Evolutionary conservation across 2,797 vertebrate genomes (phyloP), one percentile per base, ranked within the genome.

Genomic region (Phalloptychus januarius): DNA sequence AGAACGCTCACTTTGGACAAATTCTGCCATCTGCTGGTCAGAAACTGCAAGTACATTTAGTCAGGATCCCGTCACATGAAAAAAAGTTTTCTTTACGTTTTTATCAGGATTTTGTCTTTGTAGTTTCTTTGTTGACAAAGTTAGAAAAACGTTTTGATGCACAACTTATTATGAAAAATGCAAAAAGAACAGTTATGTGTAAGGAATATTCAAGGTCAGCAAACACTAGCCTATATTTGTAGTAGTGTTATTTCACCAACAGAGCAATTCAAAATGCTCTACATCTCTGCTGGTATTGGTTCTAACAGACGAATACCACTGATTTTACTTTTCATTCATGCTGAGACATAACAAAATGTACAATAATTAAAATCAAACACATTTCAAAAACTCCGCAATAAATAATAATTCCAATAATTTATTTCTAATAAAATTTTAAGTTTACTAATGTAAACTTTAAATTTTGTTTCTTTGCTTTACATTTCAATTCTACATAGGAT

Each of bases 11-110:
- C 15, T 2, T 25, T 83, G 16, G 72, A 48, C 25, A 6, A 65
- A 25, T 58, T 54, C 74, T 48, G 36, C 90, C 87, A 84, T 67
- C 94, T 91, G 71, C 74, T 93, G 94, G 86, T 23, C 71, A 89
- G 28, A 78, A 2, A 23, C 10, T 67, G 76, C 16, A 79, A 10
- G 71, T 77, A n/a, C 45, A 25, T 0, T 45, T 11, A 20, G 38
- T 15, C 28, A 40, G 33, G 74, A 33, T 71, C 12, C 16, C 8
- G 23, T 6, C 33, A 18, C 33, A 56, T 4, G 25, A 61, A 16
- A 3, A 5, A 67, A 15, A 23, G 20, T 33, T 67, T 67, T 44
- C 40, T 8, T 11, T 42, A 42, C 13, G 28, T 28, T 70, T 70
- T 28, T 28, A 7, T 44, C 67, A 28, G 25, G 23, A 44, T 70